Evolutionary conservation across 35 echinoderm and acorn worm genomes (phyloP), one percentile per base, ranked within the genome.

Genomic region (Ophiothrix spiculata): DNA sequence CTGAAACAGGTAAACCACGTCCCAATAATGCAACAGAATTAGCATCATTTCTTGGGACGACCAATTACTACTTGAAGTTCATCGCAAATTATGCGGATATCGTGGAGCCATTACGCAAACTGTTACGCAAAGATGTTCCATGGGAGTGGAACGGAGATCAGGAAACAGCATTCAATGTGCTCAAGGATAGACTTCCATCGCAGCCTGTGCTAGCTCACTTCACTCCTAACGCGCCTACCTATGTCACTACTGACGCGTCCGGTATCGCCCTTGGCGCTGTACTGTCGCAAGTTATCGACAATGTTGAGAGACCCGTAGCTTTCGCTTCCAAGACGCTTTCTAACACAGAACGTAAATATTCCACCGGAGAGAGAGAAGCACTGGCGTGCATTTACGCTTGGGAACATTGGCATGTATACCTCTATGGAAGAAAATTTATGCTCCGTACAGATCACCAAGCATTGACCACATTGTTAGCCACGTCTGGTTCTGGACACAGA

Each of bases 391-490:
- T n/a, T n/a, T n/a, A n/a, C n/a, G n/a, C n/a, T n/a, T n/a, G n/a
- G n/a, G n/a, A n/a, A n/a, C n/a, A n/a, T n/a, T n/a, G 89, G 81
- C 56, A 82, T 93, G 2, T 88, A 82, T 40, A 69, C 86, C 1
- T 83, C 49, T 77, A 75, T n/a, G 91, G 86, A 4, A 33, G 42
- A 29, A 74, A 83, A 17, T 93, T 93, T 78, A 93, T 85, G 17
- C 86, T 93, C n/a, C 56, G 81, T 33, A 89, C 86, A 8, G 75
- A 89, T 38, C 91, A 89, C 31, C 91, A 93, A 46, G 80, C 86
- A 14, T 56, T 93, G 40, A 81, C 81, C 0, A 85, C 86, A 0
- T 41, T 89, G 16, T 33, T 89, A n/a, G n/a, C n/a, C n/a, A n/a
- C n/a, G n/a, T n/a, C n/a, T n/a, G n/a, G n/a, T n/a, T n/a, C n/a